These are phyloP conservation scores for Myrmecophaga tridactyla DNA, from an alignment of 2,113 vertebrate genomes.

Conservation along the genomic window DNA sequence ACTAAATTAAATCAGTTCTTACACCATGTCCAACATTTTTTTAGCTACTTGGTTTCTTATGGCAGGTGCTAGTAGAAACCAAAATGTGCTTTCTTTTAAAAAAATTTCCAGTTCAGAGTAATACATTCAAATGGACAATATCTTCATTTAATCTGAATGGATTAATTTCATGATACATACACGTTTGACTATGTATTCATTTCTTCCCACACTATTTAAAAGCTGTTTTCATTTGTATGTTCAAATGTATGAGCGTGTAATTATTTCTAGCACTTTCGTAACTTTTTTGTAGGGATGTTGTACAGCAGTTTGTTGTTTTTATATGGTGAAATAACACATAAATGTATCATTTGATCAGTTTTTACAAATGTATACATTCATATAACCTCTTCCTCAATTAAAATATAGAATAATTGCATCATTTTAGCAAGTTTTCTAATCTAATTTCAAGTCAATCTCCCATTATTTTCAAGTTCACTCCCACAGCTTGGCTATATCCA, in stretches of 20 bases:
- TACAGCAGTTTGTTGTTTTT: not conserved
- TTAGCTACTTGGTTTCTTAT: too few relatives aligned
- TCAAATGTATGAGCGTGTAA: fast-evolving
- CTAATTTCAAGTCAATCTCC: not conserved
- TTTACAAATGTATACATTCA: too few relatives aligned
- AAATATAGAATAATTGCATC: not conserved
- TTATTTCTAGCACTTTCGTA: not conserved
- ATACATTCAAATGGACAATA: too few relatives aligned
- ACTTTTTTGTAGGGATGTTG: not conserved
- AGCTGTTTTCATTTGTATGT: not conserved
- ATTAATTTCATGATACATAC: too few relatives aligned
- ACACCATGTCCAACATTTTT: too few relatives aligned
- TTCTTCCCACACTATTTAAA: not conserved
- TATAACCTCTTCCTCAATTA: not conserved
- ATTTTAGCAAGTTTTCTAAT: not conserved
- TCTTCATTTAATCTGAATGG: too few relatives aligned
- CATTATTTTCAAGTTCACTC: not conserved
- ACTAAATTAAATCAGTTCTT: too few relatives aligned
- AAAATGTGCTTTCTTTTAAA: too few relatives aligned
- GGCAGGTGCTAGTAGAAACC: too few relatives aligned
- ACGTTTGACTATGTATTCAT: too few relatives aligned
- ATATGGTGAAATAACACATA: not conserved
- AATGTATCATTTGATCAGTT: not conserved
- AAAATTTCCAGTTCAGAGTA: too few relatives aligned
- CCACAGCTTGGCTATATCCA: not conserved